Percentiles rank a stretch among this genome's conserved stretches.
Conservation (phyloP, 2,797 vertebrate genomes). For the Acanthurus leucopareius region DNA sequence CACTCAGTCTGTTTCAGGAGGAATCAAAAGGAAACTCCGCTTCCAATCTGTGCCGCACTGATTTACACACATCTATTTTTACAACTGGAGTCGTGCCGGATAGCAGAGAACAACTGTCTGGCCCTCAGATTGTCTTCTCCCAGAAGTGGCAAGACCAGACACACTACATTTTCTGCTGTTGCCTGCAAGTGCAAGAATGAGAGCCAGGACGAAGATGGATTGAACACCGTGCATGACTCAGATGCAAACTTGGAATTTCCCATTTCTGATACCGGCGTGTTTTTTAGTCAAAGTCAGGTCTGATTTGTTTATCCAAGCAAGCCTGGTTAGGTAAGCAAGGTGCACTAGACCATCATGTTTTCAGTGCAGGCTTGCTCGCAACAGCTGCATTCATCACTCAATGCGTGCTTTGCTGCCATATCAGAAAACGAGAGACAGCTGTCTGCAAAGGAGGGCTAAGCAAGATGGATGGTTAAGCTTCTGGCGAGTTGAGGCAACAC, state of each 20-base stretch:
- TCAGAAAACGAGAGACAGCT: conserved; percentile 30
- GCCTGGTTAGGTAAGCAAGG: background rate
- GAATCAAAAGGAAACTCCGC: conserved; percentile 17
- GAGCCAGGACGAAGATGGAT: no score
- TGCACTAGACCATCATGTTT: background rate
- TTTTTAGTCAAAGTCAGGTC: background rate
- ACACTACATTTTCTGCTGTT: conserved; percentile 19
- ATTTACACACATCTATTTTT: conserved; percentile 13
- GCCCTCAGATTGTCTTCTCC: conserved; percentile 12
- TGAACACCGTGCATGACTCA: background rate
- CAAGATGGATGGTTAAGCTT: conserved; percentile 46
- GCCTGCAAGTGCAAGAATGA: background rate
- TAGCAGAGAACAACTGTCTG: conserved; percentile 1
- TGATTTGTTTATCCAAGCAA: no score
- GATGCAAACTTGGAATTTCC: background rate
- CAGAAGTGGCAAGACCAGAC: conserved; percentile 16
- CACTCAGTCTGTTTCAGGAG: background rate
- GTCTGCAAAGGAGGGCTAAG: conserved; percentile 31
- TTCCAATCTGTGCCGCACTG: conserved; percentile 10
- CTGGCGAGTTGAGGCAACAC: conserved; percentile 4
- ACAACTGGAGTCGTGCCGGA: conserved; percentile 2
- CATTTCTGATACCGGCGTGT: background rate
- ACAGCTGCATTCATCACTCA: background rate
- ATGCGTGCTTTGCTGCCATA: conserved; percentile 5
- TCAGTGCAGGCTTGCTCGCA: background rate